Base-by-base conservation (phyloP, 2,113 vertebrate species). In the Tenrec ecaudatus region DNA sequence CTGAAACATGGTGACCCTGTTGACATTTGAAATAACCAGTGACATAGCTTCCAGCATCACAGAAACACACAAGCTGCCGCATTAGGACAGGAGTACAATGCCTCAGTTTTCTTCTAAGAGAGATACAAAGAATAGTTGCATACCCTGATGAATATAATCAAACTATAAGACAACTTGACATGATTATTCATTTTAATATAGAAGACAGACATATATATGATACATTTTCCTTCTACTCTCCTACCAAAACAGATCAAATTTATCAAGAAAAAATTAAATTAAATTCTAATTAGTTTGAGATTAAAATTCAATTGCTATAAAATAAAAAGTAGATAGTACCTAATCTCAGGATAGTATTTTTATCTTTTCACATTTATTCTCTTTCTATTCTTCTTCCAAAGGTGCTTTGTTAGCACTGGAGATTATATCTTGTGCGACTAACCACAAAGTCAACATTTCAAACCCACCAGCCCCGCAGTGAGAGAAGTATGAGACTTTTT, bases 201-300 rank as follows among this genome's bases (percentile, higher is more conserved):
- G 47, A 57, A 64, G 20, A 83, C 27, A 90, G 16, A 79, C 22
- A 92, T 29, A 87, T 16, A 43, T 82, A 71, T 3, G 8, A 8
- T 85, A 47, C 43, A 47, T 47, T 47, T 90, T 36, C 2, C 33
- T 93, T 85, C 36, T 7, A 91, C 14, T 73, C 4, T 3, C 64
- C 27, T 85, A 38, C 77, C 10, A 80, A 93, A 88, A 88, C 1
- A 62, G 17, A 29, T 76, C 84, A 31, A 90, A 53, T 58, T 78
- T 84, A 69, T 76, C 81, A n/a, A 40, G 15, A 71, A 85, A 85
- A 85, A 83, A 92, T 82, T n/a, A 0, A 92, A 93, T 66, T 86
- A 82, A 93, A 81, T 66, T 66, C 47, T 81, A 81, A 94, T 85
- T 82, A 58, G 12, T 6, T 78, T 88, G 33, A 38, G 86, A 89